Conservation (phyloP, 2,797 vertebrate genomes). For the Semotilus atromaculatus region DNA sequence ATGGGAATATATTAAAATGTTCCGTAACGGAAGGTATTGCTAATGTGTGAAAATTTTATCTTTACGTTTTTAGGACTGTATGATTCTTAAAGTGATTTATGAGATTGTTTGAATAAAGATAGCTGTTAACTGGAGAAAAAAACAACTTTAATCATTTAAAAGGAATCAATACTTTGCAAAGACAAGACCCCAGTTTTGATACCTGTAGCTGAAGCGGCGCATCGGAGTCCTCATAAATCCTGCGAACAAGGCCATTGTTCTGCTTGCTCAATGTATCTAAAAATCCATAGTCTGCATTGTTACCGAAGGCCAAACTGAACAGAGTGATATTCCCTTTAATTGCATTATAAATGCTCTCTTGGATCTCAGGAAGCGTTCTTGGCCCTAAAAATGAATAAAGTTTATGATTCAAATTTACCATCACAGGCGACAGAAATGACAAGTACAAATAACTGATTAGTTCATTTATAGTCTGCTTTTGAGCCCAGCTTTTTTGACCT, state of each 20-base stretch:
- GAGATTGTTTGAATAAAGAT: not conserved
- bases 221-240: constrained; percentile 89
- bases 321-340: constrained; percentile 76
- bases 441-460: not conserved
- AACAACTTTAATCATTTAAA: not conserved
- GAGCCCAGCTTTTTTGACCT: not conserved
- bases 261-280: constrained; percentile 87
- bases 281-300: constrained; percentile 83
- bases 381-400: constrained; percentile 59
- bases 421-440: not conserved
- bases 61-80: not conserved
- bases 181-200: not conserved
- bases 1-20: not conserved
- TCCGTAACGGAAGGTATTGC: not conserved
- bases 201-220: constrained; percentile 82
- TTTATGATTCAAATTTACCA: not conserved
- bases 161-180: not conserved
- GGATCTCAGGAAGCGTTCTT: constrained; percentile 66
- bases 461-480: not conserved
- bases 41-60: not conserved
- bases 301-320: constrained; percentile 90
- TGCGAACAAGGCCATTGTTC: constrained; percentile 87
- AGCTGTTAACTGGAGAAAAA: not conserved
- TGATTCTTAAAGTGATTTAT: not conserved
- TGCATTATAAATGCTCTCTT: constrained; percentile 75